Conservation (phyloP, 2,888 invertebrate genomes). For the Hydroisotoma schaefferi region DNA sequence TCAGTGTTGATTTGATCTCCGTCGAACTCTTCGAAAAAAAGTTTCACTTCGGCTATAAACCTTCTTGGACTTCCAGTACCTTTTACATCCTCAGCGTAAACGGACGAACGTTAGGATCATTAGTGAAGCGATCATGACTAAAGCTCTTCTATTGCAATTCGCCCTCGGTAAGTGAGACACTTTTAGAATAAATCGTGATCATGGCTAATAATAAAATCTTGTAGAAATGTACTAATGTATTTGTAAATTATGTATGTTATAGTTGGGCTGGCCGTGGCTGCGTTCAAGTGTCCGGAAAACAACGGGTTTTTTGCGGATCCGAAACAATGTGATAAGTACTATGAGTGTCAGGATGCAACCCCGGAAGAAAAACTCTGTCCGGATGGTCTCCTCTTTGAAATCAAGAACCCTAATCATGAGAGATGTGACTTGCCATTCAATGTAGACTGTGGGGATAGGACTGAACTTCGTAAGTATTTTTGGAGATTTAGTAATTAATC, state of each 20-base stretch:
- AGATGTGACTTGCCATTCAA: constrained; percentile 92
- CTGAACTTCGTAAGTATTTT: constrained; percentile 74
- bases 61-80: constrained; percentile 21
- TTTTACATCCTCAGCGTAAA: constrained; percentile 13
- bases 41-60: constrained; percentile 20
- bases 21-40: too few relatives aligned
- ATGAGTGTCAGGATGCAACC: constrained; percentile 67
- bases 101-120: too few relatives aligned
- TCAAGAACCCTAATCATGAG: constrained; percentile 76
- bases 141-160: constrained; percentile 16
- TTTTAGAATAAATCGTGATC: not conserved
- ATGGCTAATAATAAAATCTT: not conserved
- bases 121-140: constrained; percentile 23
- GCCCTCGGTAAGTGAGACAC: constrained; percentile 21
- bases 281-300: constrained; percentile 74
- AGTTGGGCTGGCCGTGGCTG: constrained; percentile 41
- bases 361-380: constrained; percentile 74
- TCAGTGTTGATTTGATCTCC: too few relatives aligned
- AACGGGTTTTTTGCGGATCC: constrained; percentile 78
- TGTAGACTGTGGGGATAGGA: constrained; percentile 82
- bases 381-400: constrained; percentile 86
- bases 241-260: constrained; percentile 2
- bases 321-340: constrained; percentile 81
- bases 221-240: not conserved
- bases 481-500: too few relatives aligned